Conservation (phyloP, 1,140 invertebrate species). For the Tetramorium alpestre region DNA sequence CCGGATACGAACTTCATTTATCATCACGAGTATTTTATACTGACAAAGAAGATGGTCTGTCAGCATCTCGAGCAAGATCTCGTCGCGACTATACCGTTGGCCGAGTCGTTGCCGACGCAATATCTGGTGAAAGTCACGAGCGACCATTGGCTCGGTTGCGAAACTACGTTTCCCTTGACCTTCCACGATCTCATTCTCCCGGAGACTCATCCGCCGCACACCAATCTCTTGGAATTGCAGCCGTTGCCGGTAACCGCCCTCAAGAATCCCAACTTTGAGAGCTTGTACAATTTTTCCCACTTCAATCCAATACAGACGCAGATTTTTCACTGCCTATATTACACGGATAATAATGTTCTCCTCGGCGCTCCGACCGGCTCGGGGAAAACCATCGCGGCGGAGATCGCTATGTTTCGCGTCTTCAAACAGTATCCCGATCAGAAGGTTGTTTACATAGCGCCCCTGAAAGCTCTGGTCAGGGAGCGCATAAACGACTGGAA, state of each 20-base stretch:
- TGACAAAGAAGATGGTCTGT: conserved; percentile 94
- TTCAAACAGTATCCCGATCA: conserved; percentile 93
- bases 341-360: conserved; percentile 97
- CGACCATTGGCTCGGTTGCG: conserved; percentile 96
- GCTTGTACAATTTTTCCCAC: conserved; percentile 96
- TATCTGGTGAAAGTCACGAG: conserved; percentile 96
- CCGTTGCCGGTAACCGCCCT: conserved; percentile 95
- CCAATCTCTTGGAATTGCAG: conserved; percentile 96
- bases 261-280: conserved; percentile 91
- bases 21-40: conserved; percentile 97
- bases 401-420: conserved; percentile 98
- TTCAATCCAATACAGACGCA: conserved; percentile 99
- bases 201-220: conserved; percentile 96
- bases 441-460: conserved; percentile 99
- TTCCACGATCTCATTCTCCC: conserved; percentile 97
- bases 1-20: conserved; percentile 97
- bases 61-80: conserved; percentile 92
- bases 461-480: conserved; percentile 98
- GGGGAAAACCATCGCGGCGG: conserved; percentile 99
- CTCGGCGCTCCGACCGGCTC: conserved; percentile 99
- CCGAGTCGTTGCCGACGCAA: conserved; percentile 95
- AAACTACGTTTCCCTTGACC: conserved; percentile 90
- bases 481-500: conserved; percentile 99
- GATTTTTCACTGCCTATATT: conserved; percentile 98
- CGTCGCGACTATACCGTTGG: conserved; percentile 98